These are phyloP conservation scores for Melopsittacus undulatus DNA, from an alignment of 2,797 vertebrate genomes.

Conservation along the genomic window DNA sequence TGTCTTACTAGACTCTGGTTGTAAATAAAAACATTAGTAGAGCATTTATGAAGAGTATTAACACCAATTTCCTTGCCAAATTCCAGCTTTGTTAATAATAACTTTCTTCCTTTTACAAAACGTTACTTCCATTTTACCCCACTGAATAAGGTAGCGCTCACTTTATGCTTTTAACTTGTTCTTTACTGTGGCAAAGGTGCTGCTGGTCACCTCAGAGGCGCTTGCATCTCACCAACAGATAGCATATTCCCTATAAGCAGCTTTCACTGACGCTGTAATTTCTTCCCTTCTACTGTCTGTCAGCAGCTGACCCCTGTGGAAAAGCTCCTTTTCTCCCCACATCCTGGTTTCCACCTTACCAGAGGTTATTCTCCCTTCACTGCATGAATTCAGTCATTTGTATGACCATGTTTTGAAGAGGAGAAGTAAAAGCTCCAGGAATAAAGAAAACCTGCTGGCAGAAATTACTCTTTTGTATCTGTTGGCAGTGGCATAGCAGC, in stretches of 20 bases:
- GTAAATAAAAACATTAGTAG: background rate
- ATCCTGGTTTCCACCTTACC: background rate
- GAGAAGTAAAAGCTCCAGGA: background rate
- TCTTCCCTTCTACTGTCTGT: background rate
- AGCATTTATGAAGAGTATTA: background rate
- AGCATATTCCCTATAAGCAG: background rate
- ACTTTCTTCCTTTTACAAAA: background rate
- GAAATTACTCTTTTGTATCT: background rate
- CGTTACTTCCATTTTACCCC: background rate
- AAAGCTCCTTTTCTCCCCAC: background rate
- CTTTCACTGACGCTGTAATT: background rate
- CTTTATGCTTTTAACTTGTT: background rate
- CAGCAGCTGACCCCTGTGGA: background rate
- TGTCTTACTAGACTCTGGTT: background rate
- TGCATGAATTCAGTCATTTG: background rate
- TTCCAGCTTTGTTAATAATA: background rate
- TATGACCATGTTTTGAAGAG: fast-evolving
- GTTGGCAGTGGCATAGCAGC: background rate
- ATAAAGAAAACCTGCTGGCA: background rate
- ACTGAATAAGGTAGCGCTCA: background rate
- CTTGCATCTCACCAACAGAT: background rate
- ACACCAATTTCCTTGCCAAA: background rate
- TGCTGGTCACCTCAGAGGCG: background rate
- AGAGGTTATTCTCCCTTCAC: background rate
- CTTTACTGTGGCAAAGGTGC: background rate